phyloP scores from a whole-genome alignment of 2,888 invertebrate genomes.

The Suillia variegata region DNA sequence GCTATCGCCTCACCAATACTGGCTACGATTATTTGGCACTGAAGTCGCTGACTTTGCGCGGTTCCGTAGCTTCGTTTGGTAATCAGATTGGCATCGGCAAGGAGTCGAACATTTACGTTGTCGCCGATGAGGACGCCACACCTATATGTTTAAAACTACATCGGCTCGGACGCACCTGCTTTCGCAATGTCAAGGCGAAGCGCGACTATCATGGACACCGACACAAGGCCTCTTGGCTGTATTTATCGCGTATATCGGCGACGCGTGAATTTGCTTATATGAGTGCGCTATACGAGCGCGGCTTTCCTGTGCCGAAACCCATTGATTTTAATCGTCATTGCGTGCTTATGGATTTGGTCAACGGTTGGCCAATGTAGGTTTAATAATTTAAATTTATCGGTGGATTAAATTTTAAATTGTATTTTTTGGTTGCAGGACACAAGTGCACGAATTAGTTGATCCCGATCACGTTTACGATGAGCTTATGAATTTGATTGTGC shows the following conservation, averaged over 20 bases:
- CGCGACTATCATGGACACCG: constrained; percentile 95
- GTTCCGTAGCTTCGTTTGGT: constrained; percentile 84
- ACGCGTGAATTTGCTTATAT: constrained; percentile 98
- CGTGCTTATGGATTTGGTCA: constrained; percentile 92
- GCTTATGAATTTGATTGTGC: constrained; percentile 90
- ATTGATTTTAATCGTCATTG: constrained; percentile 95
- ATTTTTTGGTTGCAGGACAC: constrained; percentile 62
- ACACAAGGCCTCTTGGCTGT: constrained; percentile 91
- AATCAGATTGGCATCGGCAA: constrained; percentile 99
- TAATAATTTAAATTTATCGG: neutral
- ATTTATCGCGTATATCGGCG: constrained; percentile 94
- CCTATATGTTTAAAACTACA: constrained; percentile 91
- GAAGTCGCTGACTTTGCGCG: constrained; percentile 81
- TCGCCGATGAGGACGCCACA: constrained; percentile 78
- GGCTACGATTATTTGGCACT: constrained; percentile 98
- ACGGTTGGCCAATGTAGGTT: constrained; percentile 79
- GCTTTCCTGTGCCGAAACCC: constrained; percentile 94
- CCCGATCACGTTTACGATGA: constrained; percentile 85
- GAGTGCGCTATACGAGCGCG: constrained; percentile 88
- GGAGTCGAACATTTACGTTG: constrained; percentile 95
- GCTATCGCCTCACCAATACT: constrained; percentile 91
- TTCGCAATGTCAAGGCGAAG: constrained; percentile 93
- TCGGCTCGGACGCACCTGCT: constrained; percentile 90
- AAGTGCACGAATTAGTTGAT: constrained; percentile 70
- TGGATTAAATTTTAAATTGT: neutral